These are phyloP conservation scores for Homalodisca vitripennis DNA, from an alignment of 1,140 invertebrate species.

Conservation along the genomic window DNA sequence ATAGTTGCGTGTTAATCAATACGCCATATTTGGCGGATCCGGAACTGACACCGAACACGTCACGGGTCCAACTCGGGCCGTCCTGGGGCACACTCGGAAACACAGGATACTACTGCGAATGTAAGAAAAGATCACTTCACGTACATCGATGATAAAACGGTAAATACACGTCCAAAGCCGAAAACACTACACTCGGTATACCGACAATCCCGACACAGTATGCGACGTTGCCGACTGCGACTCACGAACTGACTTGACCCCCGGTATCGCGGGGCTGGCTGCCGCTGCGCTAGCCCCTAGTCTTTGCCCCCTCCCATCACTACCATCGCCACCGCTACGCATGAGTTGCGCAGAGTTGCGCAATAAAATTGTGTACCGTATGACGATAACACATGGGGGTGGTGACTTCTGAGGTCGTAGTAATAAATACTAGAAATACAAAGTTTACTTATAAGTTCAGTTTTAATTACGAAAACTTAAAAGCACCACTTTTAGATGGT, in stretches of 20 bases:
- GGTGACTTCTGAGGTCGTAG: too few species aligned
- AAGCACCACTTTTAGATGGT: too few species aligned
- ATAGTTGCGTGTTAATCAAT: too few species aligned
- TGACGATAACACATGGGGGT: too few species aligned
- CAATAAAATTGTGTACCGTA: too few species aligned
- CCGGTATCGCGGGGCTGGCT: neutral
- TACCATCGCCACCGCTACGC: too few species aligned
- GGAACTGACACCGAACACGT: neutral
- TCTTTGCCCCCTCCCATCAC: neutral
- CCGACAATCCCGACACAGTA: neutral
- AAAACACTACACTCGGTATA: neutral
- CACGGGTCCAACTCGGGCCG: neutral
- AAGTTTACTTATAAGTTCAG: too few species aligned
- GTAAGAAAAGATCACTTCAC: neutral
- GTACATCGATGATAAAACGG: neutral
- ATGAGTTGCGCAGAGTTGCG: too few species aligned
- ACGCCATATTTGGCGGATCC: neutral
- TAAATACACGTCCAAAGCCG: neutral
- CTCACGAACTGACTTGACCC: slow-evolving; percentile 24
- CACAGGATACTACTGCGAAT: neutral
- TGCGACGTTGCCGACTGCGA: too few species aligned
- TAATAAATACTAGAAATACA: too few species aligned
- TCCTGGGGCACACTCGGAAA: neutral
- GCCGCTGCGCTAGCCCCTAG: neutral
- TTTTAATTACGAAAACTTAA: too few species aligned